Percentiles rank a stretch among this genome's conserved stretches.
These are phyloP conservation scores for Lanius collurio DNA, from an alignment of 2,113 vertebrate species.

Conservation along the genomic window DNA sequence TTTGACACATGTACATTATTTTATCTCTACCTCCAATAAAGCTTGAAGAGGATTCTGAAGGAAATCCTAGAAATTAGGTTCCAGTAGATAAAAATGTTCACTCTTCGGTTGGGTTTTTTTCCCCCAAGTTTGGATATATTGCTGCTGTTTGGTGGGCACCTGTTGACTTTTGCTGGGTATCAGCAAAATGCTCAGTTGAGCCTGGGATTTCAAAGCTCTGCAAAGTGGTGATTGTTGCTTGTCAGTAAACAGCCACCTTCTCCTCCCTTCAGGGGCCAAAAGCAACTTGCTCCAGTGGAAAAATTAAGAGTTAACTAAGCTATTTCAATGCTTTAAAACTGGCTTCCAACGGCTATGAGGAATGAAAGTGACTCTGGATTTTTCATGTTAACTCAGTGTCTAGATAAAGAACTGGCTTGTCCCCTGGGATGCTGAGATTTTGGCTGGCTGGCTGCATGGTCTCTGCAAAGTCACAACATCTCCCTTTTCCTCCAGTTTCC, in stretches of 20 bases:
- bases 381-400: not conserved
- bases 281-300: not conserved
- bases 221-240: not conserved
- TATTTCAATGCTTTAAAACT: not conserved
- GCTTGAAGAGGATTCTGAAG: not conserved
- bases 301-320: not conserved
- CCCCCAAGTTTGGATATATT: fast-evolving
- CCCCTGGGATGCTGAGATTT: no score
- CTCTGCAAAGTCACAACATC: not conserved
- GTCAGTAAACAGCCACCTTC: not conserved
- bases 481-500: not conserved
- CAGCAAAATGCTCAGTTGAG: not conserved
- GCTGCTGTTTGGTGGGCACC: not conserved
- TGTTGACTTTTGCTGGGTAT: not conserved
- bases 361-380: not conserved
- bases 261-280: not conserved
- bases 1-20: fast-evolving
- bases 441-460: not conserved
- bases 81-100: no score
- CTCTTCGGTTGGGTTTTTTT: not conserved
- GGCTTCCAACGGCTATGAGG: not conserved
- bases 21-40: not conserved
- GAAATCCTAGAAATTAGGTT: not conserved
- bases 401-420: not conserved
- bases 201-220: not conserved